Evolutionary conservation across 2,888 invertebrate genomes (phyloP), one percentile per base, ranked within the genome.

Genomic region (Chrysolina americana): DNA sequence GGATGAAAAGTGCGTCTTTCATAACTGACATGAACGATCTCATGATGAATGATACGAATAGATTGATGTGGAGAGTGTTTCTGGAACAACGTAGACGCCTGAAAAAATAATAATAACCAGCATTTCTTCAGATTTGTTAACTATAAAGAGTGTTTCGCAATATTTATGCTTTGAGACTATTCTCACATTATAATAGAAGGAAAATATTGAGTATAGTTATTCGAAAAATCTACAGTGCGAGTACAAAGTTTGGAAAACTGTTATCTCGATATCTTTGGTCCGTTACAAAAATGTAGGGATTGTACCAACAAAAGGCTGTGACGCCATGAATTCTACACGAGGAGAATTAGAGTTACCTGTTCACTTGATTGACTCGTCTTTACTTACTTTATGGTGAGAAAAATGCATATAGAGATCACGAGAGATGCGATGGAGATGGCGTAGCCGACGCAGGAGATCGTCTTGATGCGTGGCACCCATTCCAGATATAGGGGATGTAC

Each of bases 41-140:
- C 83, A 93, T 87, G 68, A 92, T 91, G 85, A 92, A 93, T 0
- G 93, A 93, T 0, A 90, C 85, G 85, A 93, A 93, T 70, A 93
- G 87, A 83, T 93, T 91, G 86, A 92, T 89, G 84, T 93, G 93
- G 3, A 93, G 88, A 65, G 90, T 90, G 86, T 93, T 93, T 75
- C 93, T 87, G 0, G 92, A 91, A 84, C 93, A 93, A 79, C 91
- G 89, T 36, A 93, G 86, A 80, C 91, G 90, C 83, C 93, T 93
- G 84, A 53, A 85, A 85, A 10, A 73, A 23, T n/a, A 15, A n/a
- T 47, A 10, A 6, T n/a, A n/a, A n/a, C n/a, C n/a, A n/a, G n/a
- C n/a, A n/a, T n/a, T n/a, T 47, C 15, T 44, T n/a, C 59, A 62
- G 47, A n/a, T 62, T 21, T 47, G 10, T 47, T 0, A 47, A 15